Percentiles rank a stretch among this genome's conserved stretches.
Conservation (phyloP, 2,797 vertebrate species). For the Fistularia commersonii region DNA sequence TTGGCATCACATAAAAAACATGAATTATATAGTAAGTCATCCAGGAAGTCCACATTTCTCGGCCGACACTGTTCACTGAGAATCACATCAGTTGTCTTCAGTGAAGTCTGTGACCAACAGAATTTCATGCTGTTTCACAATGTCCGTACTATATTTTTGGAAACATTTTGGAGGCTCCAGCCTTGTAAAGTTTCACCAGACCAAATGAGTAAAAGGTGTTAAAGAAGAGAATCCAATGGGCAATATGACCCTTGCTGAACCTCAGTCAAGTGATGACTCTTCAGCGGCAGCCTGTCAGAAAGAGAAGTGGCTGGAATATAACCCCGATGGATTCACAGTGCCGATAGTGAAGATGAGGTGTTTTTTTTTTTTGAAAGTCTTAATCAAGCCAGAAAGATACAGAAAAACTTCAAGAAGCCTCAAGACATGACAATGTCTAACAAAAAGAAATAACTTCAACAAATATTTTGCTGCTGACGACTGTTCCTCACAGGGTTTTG, state of each 20-base stretch:
- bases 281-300: conserved; percentile 39
- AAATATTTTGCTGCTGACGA: no score
- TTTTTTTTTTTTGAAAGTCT: conserved; percentile 28
- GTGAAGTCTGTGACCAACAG: neutral
- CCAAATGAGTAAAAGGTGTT: conserved; percentile 34
- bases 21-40: conserved; percentile 45
- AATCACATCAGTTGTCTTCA: conserved; percentile 5
- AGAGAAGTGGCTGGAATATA: conserved; percentile 45
- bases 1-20: conserved; percentile 55
- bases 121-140: conserved; percentile 25
- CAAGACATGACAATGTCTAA: conserved; percentile 8
- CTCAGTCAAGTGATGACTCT: conserved; percentile 38
- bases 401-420: conserved; percentile 34
- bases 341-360: conserved; percentile 45
- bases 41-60: conserved; percentile 42
- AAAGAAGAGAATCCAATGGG: conserved; percentile 30
- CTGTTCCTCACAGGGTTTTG: conserved; percentile 32
- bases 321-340: conserved; percentile 30
- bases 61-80: conserved; percentile 13
- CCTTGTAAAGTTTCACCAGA: conserved; percentile 36
- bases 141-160: conserved; percentile 12
- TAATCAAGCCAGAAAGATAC: conserved; percentile 44
- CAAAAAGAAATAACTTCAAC: no score
- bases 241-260: conserved; percentile 16
- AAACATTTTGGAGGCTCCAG: conserved; percentile 18